Percentiles rank a stretch among this genome's conserved stretches.
Evolutionary conservation across 2,888 invertebrate genomes (phyloP).

Genomic region (Balanococcus diminutus): DNA sequence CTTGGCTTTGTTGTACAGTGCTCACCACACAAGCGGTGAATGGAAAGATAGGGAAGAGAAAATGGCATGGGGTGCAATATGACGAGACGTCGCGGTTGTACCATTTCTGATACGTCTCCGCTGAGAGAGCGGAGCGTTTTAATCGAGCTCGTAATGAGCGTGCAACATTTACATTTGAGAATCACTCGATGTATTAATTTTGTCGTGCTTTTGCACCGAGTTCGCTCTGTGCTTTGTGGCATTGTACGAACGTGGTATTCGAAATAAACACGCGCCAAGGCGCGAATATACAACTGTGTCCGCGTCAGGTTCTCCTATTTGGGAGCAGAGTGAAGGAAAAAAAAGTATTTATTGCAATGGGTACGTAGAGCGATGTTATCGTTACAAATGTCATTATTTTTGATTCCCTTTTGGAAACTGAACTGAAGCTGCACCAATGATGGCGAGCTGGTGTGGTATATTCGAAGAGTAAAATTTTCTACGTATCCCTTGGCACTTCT

Average conservation of each 20-base stretch:
- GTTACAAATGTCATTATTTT: slow-evolving; percentile 29
- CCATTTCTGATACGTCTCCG: background rate
- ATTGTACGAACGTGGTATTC: background rate
- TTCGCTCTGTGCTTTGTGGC: background rate
- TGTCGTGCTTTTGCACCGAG: background rate
- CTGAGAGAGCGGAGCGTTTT: background rate
- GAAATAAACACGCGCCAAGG: background rate
- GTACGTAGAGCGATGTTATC: slow-evolving; percentile 14
- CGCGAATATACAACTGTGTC: background rate
- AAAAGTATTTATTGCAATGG: slow-evolving; percentile 18
- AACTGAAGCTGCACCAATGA: no score
- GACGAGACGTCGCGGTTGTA: background rate
- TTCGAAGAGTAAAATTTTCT: slow-evolving; percentile 12
- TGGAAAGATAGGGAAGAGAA: background rate
- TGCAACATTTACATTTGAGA: background rate
- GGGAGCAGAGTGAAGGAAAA: background rate
- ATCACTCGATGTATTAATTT: background rate
- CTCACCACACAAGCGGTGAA: background rate
- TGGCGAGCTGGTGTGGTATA: background rate
- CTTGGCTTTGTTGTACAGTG: background rate
- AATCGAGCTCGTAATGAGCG: background rate
- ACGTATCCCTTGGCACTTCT: slow-evolving; percentile 19
- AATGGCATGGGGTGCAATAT: background rate
- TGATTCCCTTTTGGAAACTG: slow-evolving; percentile 27
- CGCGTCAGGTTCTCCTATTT: background rate